Percentiles rank a stretch among this genome's conserved stretches.
Evolutionary conservation across 2,888 invertebrate species (phyloP).

Genomic region (Arctia plantaginis): DNA sequence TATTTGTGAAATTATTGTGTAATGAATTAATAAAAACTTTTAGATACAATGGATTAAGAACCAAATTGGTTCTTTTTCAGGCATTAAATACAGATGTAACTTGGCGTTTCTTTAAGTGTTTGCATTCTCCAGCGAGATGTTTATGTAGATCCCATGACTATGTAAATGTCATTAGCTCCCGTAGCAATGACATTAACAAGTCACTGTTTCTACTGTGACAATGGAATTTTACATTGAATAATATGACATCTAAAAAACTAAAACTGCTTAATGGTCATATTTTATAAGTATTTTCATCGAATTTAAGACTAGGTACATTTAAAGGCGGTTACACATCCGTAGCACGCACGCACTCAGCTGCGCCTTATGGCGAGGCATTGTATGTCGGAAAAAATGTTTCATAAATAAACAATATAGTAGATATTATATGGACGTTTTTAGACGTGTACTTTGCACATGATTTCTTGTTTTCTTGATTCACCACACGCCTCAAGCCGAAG

Average conservation of each 20-base stretch:
- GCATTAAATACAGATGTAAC: neutral
- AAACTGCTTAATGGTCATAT: neutral
- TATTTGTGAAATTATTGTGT: slow-evolving; percentile 17
- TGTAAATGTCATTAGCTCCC: neutral
- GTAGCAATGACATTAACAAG: neutral
- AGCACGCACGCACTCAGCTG: neutral
- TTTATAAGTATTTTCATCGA: neutral
- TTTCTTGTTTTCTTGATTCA: neutral
- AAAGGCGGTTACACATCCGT: neutral
- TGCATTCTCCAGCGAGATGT: neutral
- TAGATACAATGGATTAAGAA: slow-evolving; percentile 16
- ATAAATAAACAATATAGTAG: neutral
- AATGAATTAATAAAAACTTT: slow-evolving; percentile 18
- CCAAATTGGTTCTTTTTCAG: slow-evolving; percentile 9
- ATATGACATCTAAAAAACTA: neutral
- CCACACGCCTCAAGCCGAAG: neutral
- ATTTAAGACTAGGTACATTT: neutral
- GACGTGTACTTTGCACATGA: neutral
- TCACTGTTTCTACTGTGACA: neutral
- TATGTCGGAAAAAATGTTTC: neutral
- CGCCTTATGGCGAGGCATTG: neutral
- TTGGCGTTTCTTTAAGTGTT: neutral
- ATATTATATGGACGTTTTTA: neutral
- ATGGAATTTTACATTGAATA: neutral
- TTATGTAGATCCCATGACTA: neutral